Evolutionary conservation across 2,113 vertebrate genomes (phyloP), one percentile per base, ranked within the genome.

Genomic region (Cheilinus undulatus): DNA sequence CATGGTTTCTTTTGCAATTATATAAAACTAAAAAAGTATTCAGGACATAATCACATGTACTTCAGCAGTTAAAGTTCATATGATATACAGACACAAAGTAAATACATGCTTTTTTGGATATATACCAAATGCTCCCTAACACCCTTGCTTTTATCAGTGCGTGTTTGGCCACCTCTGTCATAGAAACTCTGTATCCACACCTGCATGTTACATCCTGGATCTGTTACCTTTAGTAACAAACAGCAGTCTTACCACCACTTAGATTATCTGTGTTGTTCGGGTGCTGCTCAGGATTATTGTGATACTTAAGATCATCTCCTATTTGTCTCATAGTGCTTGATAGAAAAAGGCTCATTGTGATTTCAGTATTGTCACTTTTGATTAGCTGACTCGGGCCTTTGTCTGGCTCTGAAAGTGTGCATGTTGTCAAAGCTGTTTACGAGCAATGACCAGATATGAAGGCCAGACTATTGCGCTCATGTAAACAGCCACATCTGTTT

Each of bases 401-500:
- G 85, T 88, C 86, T 66, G 88, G 78, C 80, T 80, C 83, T 65
- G 88, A 78, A 82, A 90, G 85, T 86, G 92, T 79, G 85, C 87
- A 84, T 84, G 88, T 86, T 93, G 93, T 94, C 92, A 92, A 64
- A 91, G 86, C 87, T 87, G 80, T 91, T 93, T 92, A 92, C 82
- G 42, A 87, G 84, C 90, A 92, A 91, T 89, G 88, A 86, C 87
- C 91, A 90, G 91, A 92, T 93, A 92, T 89, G 85, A 90, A 92
- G 89, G 78, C 85, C 92, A 93, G 92, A 90, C 91, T 88, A 90
- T 84, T 84, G 88, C 65, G 78, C 77, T 76, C 90, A 82, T 92
- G 89, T 93, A 93, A 93, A 92, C 87, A 90, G 85, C 86, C 84
- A 89, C 91, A 91, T 93, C 91, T 92, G 91, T 87, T 91, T 90